Evolutionary conservation across 2,797 vertebrate genomes (phyloP), one percentile per base, ranked within the genome.

Genomic region (Orestias chungarensis): DNA sequence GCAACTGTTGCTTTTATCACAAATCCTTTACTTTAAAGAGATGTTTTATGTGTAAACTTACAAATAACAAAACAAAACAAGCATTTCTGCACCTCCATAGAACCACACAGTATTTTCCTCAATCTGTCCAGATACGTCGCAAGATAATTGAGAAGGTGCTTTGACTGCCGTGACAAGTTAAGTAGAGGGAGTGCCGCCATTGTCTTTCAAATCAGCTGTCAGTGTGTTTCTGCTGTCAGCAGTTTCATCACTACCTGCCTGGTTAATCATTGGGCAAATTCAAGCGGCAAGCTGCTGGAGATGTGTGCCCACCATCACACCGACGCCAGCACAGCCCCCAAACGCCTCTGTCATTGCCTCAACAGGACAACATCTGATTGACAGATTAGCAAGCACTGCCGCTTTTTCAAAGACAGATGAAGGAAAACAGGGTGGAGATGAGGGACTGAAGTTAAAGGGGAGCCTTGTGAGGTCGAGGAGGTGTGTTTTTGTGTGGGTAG

Each of bases 131-230:
- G 72, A 86, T 85, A 31, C 79, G 74, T 87, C 89, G 88, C 80
- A 87, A 82, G 89, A 82, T 86, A 88, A 89, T 77, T 74, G 88
- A 87, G 89, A 92, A 91, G 88, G 88, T 90, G 91, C 92, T 94
- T 91, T 93, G 93, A 94, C 86, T 90, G 86, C 84, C 73, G 43
- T 94, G 94, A 95, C 94, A 94, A 94, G 92, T 93, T 94, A 94
- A 95, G 92, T 93, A 93, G 91, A 87, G 91, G 91, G 91, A 89
- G 77, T 43, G 71, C 81, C 70, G 78, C 88, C 82, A 94, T 95
- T 95, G 94, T 95, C 94, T 95, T 94, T 86, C 92, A 94, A 94
- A 94, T 94, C 91, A 93, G 90, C 90, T 93, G 94, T 94, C 93
- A 92, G 82, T 76, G 81, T 82, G 88, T 88, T 91, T 86, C 82